These are phyloP conservation scores for Atrichornis clamosus DNA, from an alignment of 2,113 vertebrate species.

Conservation along the genomic window DNA sequence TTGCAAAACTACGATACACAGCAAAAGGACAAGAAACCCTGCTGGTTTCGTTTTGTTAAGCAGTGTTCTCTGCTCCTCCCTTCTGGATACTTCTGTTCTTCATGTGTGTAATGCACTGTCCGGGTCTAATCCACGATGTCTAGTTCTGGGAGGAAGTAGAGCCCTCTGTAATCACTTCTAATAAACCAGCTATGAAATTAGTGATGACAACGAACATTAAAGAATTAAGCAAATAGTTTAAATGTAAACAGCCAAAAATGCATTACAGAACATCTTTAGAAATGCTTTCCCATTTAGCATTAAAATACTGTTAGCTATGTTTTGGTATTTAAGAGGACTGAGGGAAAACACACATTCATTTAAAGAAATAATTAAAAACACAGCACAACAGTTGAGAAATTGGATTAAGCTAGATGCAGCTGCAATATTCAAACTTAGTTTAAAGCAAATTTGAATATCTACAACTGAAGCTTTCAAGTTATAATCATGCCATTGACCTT, in stretches of 20 bases:
- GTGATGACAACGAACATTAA: background rate
- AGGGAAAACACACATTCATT: slow-evolving; percentile 6
- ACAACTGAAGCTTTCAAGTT: background rate
- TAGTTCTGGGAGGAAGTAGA: background rate
- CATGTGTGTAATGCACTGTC: rapidly evolving
- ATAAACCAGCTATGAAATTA: background rate
- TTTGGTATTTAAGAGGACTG: background rate
- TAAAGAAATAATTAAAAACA: slow-evolving; percentile 16
- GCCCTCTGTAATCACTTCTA: background rate
- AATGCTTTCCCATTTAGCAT: background rate
- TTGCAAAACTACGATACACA: too few relatives aligned
- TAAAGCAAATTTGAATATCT: slow-evolving; percentile 20
- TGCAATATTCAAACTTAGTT: slow-evolving; percentile 16
- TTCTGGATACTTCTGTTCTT: background rate
- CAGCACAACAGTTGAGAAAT: slow-evolving; percentile 1
- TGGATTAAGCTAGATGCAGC: slow-evolving; percentile 1
- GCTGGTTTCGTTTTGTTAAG: background rate
- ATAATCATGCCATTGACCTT: slow-evolving; percentile 16
- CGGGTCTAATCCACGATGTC: background rate
- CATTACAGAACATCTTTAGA: background rate
- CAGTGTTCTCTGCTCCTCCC: background rate
- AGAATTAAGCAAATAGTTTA: slow-evolving; percentile 7
- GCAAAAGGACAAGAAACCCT: background rate
- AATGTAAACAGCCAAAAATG: background rate
- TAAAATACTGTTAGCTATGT: background rate